Evolutionary conservation across 2,888 invertebrate genomes (phyloP).

Genomic region (Eubasilissa splendida): DNA sequence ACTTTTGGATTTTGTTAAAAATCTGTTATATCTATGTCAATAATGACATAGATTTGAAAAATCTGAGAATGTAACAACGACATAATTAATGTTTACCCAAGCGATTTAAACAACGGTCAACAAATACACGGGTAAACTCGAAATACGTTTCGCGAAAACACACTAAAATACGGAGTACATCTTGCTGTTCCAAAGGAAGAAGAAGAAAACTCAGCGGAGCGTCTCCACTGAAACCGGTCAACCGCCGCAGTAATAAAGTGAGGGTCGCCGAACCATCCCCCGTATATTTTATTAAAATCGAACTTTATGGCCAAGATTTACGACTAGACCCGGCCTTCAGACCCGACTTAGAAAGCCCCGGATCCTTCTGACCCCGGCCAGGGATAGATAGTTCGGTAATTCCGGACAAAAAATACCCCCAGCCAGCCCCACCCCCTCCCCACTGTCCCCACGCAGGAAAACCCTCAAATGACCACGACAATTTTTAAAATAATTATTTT

Average conservation of each 20-base stretch:
- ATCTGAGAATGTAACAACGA: too few relatives aligned
- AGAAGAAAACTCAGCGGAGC: too few relatives aligned
- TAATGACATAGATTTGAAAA: too few relatives aligned
- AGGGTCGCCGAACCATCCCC: slow-evolving; percentile 8
- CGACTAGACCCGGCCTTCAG: slow-evolving; percentile 35
- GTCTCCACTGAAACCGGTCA: slow-evolving; percentile 20
- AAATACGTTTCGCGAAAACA: too few relatives aligned
- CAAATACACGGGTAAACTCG: too few relatives aligned
- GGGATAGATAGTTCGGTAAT: slow-evolving; percentile 41
- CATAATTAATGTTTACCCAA: too few relatives aligned
- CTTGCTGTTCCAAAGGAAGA: too few relatives aligned
- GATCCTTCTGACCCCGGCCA: slow-evolving; percentile 31
- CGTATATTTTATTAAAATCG: slow-evolving; percentile 46
- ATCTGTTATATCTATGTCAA: too few relatives aligned
- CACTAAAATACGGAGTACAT: too few relatives aligned
- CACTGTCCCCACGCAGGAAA: neutral
- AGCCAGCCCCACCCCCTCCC: neutral
- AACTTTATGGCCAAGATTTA: slow-evolving; percentile 44
- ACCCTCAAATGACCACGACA: neutral
- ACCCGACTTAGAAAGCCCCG: slow-evolving; percentile 33
- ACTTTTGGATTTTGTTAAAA: too few relatives aligned
- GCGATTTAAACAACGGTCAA: too few relatives aligned
- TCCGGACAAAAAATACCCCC: slow-evolving; percentile 49
- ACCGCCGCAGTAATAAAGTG: slow-evolving; percentile 38
- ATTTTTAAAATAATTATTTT: too few relatives aligned